A percentile compares a stretch with the other conserved stretches of the same genome.
Conservation (phyloP, 2,797 vertebrate genomes). For the Pelobates cultripes region DNA sequence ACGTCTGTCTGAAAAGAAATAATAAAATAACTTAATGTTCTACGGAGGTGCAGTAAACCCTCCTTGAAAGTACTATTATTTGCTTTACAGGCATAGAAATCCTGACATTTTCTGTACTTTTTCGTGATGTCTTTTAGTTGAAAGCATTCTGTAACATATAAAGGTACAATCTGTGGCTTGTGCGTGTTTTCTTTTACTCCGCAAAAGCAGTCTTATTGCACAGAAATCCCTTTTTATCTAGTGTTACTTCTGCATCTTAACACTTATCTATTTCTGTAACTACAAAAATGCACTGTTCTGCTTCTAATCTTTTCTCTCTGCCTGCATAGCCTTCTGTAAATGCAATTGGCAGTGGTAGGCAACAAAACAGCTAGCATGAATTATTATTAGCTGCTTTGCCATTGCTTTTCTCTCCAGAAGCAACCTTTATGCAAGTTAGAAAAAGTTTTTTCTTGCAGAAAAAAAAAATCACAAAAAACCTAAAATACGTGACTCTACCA, state of each 20-base stretch:
- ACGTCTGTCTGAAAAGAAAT: conserved; percentile 11
- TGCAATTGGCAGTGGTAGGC: conserved; percentile 11
- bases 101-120: conserved; percentile 11
- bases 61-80: conserved; percentile 15
- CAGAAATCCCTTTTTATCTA: conserved; percentile 29
- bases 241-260: conserved; percentile 12
- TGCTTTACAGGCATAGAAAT: neutral
- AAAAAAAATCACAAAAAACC: too few relatives aligned
- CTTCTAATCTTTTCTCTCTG: conserved; percentile 4
- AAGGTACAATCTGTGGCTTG: conserved; percentile 19
- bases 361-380: neutral
- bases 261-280: conserved; percentile 7
- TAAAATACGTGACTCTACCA: too few relatives aligned
- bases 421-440: too few relatives aligned
- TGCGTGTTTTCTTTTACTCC: conserved; percentile 12
- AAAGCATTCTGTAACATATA: conserved; percentile 12
- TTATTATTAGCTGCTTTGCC: too few relatives aligned
- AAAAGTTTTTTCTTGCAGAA: too few relatives aligned
- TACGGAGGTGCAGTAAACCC: conserved; percentile 11
- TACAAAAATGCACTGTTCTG: neutral
- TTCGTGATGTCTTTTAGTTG: neutral
- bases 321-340: neutral
- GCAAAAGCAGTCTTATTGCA: conserved; percentile 21
- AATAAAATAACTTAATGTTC: conserved; percentile 3
- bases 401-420: too few relatives aligned